Percentiles rank a stretch among this genome's conserved stretches.
These are phyloP conservation scores for Garra rufa DNA, from an alignment of 2,113 vertebrate species.

Conservation along the genomic window DNA sequence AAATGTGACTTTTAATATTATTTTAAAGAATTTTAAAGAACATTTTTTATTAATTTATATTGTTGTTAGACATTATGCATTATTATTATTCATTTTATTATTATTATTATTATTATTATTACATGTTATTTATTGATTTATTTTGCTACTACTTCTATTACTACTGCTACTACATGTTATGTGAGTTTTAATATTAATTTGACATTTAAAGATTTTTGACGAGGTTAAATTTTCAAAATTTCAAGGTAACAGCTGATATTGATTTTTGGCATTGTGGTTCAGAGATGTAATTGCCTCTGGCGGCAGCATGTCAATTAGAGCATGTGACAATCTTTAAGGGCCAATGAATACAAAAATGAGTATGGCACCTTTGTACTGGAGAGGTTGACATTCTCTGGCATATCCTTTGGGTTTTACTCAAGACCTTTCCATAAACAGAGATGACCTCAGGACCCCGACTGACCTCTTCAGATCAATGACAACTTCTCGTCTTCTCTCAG, in stretches of 20 bases:
- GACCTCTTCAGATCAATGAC: constrained; percentile 76
- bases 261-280: constrained; percentile 24
- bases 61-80: no score
- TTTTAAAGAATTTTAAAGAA: no score
- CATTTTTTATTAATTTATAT: no score
- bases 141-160: neutral
- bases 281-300: constrained; percentile 20
- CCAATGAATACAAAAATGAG: constrained; percentile 36
- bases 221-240: neutral
- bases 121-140: no score
- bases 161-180: neutral
- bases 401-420: constrained; percentile 66
- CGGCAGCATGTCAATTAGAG: constrained; percentile 23
- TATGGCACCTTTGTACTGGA: constrained; percentile 5
- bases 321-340: constrained; percentile 46
- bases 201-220: neutral
- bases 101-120: no score
- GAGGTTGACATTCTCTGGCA: constrained; percentile 63
- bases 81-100: no score
- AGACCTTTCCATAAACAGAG: constrained; percentile 80
- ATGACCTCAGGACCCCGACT: constrained; percentile 78
- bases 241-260: neutral
- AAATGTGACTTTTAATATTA: no score
- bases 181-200: neutral
- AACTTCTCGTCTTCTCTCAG: constrained; percentile 59